These are phyloP conservation scores for Caenorhabditis sinica DNA, from an alignment of 2,888 invertebrate species.

Conservation along the genomic window DNA sequence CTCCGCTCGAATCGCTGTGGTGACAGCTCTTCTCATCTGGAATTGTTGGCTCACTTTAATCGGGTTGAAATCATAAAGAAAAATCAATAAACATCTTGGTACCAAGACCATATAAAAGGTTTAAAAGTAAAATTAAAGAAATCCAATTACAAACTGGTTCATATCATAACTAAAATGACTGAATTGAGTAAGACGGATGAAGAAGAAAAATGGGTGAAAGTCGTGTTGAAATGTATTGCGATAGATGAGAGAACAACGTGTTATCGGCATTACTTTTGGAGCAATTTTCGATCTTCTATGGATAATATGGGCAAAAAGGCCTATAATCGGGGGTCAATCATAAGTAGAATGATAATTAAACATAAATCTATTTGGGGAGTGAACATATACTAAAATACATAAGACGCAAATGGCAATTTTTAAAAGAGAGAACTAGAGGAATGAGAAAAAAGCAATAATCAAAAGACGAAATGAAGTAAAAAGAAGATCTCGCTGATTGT, in stretches of 20 bases:
- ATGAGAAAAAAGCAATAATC: neutral
- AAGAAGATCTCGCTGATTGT: conserved; percentile 35
- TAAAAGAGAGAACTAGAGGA: neutral
- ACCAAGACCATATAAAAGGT: neutral
- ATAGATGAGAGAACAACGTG: conserved; percentile 18
- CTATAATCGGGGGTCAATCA: neutral
- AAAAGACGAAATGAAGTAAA: neutral
- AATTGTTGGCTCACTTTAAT: conserved; percentile 5
- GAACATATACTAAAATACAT: conserved; percentile 15
- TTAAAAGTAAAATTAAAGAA: neutral
- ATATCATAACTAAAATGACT: conserved; percentile 12
- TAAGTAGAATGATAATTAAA: neutral
- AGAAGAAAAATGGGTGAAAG: neutral
- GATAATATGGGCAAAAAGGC: conserved; percentile 8
- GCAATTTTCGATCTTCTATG: conserved; percentile 2
- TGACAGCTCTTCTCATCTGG: conserved; percentile 54
- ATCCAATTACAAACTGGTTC: conserved; percentile 15
- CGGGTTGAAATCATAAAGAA: neutral
- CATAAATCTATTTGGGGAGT: neutral
- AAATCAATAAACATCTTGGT: neutral
- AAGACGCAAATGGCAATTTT: neutral
- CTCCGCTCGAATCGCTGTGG: conserved; percentile 37
- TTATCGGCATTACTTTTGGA: neutral
- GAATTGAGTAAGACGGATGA: neutral
- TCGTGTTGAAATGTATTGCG: conserved; percentile 47